These are phyloP conservation scores for Chrysomela aeneicollis DNA, from an alignment of 2,888 invertebrate genomes.

Conservation along the genomic window DNA sequence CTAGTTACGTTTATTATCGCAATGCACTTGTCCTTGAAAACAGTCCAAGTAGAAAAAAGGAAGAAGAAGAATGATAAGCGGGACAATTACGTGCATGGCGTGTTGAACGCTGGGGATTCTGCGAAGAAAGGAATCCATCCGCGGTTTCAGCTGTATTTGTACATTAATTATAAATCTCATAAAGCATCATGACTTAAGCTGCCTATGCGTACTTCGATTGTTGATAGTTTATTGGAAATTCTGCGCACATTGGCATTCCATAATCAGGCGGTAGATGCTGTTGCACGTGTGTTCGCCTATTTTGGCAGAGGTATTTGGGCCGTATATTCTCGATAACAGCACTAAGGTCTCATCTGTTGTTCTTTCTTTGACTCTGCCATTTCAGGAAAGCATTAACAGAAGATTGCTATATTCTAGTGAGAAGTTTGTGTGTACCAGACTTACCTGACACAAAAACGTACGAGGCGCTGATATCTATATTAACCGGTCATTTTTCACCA, in stretches of 20 bases:
- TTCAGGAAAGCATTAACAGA: too few species aligned
- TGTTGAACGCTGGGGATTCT: conserved; percentile 38
- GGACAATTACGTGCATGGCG: conserved; percentile 30
- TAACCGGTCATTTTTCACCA: too few species aligned
- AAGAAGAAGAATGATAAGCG: conserved; percentile 21
- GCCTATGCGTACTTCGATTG: conserved; percentile 47
- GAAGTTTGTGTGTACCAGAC: too few species aligned
- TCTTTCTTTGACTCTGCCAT: background rate
- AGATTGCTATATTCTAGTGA: too few species aligned
- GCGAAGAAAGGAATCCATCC: conserved; percentile 51
- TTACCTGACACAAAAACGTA: too few species aligned
- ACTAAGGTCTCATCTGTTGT: background rate
- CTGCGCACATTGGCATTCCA: conserved; percentile 43
- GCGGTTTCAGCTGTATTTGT: conserved; percentile 50
- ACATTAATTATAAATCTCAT: conserved; percentile 56
- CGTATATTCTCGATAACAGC: conserved; percentile 16
- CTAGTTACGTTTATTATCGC: background rate
- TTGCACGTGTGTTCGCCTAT: conserved; percentile 45
- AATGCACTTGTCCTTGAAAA: conserved; percentile 27
- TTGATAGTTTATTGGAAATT: conserved; percentile 54
- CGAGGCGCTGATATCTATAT: too few species aligned
- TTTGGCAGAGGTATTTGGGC: conserved; percentile 43
- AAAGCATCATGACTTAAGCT: conserved; percentile 53
- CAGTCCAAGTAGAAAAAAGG: background rate
- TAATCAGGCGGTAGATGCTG: conserved; percentile 37